Evolutionary conservation across 1,140 invertebrate genomes (phyloP), one percentile per base, ranked within the genome.

Genomic region (Drosophila serrata): DNA sequence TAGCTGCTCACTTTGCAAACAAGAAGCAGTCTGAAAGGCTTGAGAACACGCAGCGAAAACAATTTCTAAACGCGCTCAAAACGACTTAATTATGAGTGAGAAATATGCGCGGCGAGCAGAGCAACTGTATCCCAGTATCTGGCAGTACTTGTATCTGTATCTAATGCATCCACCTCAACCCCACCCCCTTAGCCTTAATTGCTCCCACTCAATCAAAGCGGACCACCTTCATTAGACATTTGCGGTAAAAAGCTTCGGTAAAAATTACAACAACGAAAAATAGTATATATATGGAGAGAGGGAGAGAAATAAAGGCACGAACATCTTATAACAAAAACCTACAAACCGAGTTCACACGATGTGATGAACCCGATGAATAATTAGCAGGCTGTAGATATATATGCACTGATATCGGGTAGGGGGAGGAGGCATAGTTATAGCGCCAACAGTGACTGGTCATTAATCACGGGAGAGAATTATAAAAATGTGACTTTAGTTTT

Each of bases 41-140:
- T 67, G 31, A 46, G 76, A 80, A 88, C 84, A 87, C 82, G 82
- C 84, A 87, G 84, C 85, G 86, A 90, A 90, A 90, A 90, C 84
- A 90, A 90, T 90, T 90, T 90, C 85, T 90, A 90, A 90, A 90
- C 81, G 85, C 85, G 81, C 78, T 90, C 85, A 90, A 90, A 90
- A 90, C 85, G 84, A 90, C 85, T 90, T 90, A 75, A 90, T 90
- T 90, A 90, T 90, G 78, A 90, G 78, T 81, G 85, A 90, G 85
- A 90, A 90, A 90, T 90, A 88, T 87, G 84, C 82, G 82, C 84
- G 82, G 84, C 82, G 45, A 84, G 78, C 80, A 81, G 45, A 82
- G 78, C 81, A 81, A 85, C 75, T 75, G 68, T 84, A 80, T 84
- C 64, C 46, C 60, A 77, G 68, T 81, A 85, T 53, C 31, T 35